These are phyloP conservation scores for Drosophila punjabiensis DNA, from an alignment of 1,140 invertebrate genomes.

Conservation along the genomic window DNA sequence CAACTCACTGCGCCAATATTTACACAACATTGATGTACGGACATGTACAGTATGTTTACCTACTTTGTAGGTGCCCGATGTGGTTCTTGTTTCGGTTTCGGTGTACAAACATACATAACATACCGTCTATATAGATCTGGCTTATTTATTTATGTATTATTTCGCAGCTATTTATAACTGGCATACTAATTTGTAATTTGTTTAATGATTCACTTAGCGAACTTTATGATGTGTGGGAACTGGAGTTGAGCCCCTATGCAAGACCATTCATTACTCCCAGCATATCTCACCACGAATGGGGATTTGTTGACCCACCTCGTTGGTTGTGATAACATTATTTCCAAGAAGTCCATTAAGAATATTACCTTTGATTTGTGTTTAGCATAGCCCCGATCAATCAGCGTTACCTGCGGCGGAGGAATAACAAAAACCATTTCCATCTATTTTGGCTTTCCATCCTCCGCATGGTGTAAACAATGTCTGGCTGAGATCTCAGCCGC, in stretches of 20 bases:
- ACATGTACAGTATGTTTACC: conserved; percentile 59
- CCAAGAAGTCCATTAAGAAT: conserved; percentile 53
- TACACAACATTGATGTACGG: conserved; percentile 66
- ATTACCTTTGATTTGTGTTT: conserved; percentile 39
- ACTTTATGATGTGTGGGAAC: conserved; percentile 60
- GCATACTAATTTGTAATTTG: conserved; percentile 67
- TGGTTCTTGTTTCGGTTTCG: conserved; percentile 44
- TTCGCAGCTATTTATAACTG: conserved; percentile 63
- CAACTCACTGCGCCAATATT: conserved; percentile 53
- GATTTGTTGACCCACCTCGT: conserved; percentile 29
- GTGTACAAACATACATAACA: conserved; percentile 17
- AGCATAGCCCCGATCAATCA: conserved; percentile 49
- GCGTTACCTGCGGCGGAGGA: conserved; percentile 38
- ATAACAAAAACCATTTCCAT: conserved; percentile 43
- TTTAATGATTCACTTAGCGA: conserved; percentile 65
- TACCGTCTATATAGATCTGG: conserved; percentile 32
- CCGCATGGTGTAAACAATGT: conserved; percentile 43
- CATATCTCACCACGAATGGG: neutral
- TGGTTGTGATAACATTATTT: conserved; percentile 52
- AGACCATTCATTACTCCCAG: neutral
- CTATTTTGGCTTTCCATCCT: conserved; percentile 44
- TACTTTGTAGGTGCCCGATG: conserved; percentile 42
- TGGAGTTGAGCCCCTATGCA: conserved; percentile 10
- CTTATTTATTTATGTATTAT: conserved; percentile 55
- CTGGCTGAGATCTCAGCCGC: conserved; percentile 26